Conservation (phyloP, 2,888 invertebrate species). For the Noctua fimbriata region DNA sequence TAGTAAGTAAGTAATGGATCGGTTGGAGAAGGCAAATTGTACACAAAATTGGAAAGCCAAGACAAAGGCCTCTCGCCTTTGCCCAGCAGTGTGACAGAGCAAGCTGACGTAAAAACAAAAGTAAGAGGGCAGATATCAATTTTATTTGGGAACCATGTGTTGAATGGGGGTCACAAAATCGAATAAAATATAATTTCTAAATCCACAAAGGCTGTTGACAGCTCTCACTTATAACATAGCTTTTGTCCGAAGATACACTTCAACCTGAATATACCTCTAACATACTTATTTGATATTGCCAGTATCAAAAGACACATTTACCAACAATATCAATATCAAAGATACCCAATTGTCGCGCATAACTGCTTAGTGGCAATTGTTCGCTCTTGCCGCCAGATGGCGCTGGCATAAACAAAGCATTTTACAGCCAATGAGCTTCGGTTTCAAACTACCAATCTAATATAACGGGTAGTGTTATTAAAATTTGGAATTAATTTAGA, state of each 20-base stretch:
- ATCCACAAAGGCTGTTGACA: not conserved
- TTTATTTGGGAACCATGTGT: not conserved
- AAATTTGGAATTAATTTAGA: constrained; percentile 53
- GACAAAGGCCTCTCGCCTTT: too few species aligned
- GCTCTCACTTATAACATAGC: not conserved
- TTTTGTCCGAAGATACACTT: not conserved
- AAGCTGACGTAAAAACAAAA: too few species aligned
- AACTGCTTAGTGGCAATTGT: constrained; percentile 53
- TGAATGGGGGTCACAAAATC: not conserved
- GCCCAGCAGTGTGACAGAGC: too few species aligned
- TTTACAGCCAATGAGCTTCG: constrained; percentile 72
- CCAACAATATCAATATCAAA: constrained; percentile 54
- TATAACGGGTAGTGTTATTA: constrained; percentile 57
- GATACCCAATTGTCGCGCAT: constrained; percentile 50
- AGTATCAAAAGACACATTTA: constrained; percentile 25
- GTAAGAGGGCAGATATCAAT: not conserved
- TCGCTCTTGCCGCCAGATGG: constrained; percentile 71
- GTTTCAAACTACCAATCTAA: constrained; percentile 74
- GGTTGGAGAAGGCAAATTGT: too few species aligned
- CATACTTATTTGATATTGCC: constrained; percentile 26
- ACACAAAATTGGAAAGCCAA: too few species aligned
- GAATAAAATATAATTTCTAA: not conserved
- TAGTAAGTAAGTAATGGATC: not conserved
- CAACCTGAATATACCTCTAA: not conserved
- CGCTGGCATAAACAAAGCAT: constrained; percentile 78